Base-by-base conservation (phyloP, 2,888 invertebrate species). In the Eudemis profundana region DNA sequence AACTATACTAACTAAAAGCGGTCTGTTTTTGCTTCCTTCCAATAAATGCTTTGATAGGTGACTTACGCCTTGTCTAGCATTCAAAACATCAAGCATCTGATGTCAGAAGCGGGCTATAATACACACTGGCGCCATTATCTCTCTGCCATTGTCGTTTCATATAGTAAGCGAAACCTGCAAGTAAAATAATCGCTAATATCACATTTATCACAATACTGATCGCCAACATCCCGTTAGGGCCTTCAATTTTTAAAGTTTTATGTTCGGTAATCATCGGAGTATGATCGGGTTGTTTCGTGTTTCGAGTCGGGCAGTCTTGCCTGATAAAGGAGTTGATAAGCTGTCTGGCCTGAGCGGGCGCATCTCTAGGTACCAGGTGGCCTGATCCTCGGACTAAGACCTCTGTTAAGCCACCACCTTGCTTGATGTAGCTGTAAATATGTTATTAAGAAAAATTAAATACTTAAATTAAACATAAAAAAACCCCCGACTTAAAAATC, bases 361-460 rank as follows among this genome's bases (percentile, higher is more conserved):
- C 93, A 79, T 95, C 94, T 27, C 90, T 82, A 0, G 95, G 94
- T 0, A 93, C 93, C 75, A 95, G 86, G 75, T 95, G 95, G 0
- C 95, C 95, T 0, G 95, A 93, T 60, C 93, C 92, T 1, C 93
- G 83, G 0, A 95, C 89, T 3, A 94, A 69, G 0, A 93, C 90
- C 75, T 94, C 94, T 0, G 92, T 93, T 10, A 95, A 86, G 44
- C 92, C 87, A 0, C 92, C 92, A 0, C 91, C 93, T 60, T 86
- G 87, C 77, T 93, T 94, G 0, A 92, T 87, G 79, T 94, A 94
- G 8, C 94, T 94, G 74, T 5, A 76, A 54, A 53, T 17, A 40
- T 38, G 5, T 15, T 12, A 23, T 5, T 27, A 5, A 1, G 77
- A 50, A 57, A 15, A 29, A 33, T n/a, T n/a, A n/a, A n/a, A n/a